Percentiles rank a stretch among this genome's conserved stretches.
These are phyloP conservation scores for Pegoplata infirma DNA, from an alignment of 2,888 invertebrate species.

Conservation along the genomic window DNA sequence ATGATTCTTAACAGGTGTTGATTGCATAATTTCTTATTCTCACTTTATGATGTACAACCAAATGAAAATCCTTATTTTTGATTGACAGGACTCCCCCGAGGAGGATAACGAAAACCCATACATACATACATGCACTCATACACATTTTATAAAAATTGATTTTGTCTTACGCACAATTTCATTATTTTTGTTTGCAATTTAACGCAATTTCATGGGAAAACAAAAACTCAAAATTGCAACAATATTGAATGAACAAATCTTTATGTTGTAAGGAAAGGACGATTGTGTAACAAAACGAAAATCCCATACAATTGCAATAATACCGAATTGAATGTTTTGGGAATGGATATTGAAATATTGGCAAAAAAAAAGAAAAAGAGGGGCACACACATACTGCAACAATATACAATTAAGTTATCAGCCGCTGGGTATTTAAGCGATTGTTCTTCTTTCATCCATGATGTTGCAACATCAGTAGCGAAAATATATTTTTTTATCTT, in stretches of 20 bases:
- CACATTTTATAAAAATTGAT: constrained; percentile 36
- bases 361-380: constrained; percentile 6
- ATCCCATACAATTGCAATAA: constrained; percentile 25
- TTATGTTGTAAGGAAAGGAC: not conserved
- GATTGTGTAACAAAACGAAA: no score
- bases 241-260: not conserved
- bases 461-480: constrained; percentile 10
- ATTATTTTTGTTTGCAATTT: constrained; percentile 51
- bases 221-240: constrained; percentile 19
- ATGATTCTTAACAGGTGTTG: constrained; percentile 59
- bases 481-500: constrained; percentile 19
- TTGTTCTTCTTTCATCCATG: constrained; percentile 22
- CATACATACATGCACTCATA: no score
- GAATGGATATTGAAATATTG: not conserved
- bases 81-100: constrained; percentile 62
- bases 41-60: constrained; percentile 39
- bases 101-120: constrained; percentile 24
- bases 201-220: constrained; percentile 60
- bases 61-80: constrained; percentile 27
- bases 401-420: constrained; percentile 55
- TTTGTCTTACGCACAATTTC: constrained; percentile 59
- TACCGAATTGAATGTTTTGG: not conserved
- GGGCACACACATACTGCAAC: constrained; percentile 6
- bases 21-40: constrained; percentile 58
- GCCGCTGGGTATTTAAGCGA: constrained; percentile 49